These are phyloP conservation scores for Adelphocoris suturalis DNA, from an alignment of 2,888 invertebrate genomes.

Conservation along the genomic window DNA sequence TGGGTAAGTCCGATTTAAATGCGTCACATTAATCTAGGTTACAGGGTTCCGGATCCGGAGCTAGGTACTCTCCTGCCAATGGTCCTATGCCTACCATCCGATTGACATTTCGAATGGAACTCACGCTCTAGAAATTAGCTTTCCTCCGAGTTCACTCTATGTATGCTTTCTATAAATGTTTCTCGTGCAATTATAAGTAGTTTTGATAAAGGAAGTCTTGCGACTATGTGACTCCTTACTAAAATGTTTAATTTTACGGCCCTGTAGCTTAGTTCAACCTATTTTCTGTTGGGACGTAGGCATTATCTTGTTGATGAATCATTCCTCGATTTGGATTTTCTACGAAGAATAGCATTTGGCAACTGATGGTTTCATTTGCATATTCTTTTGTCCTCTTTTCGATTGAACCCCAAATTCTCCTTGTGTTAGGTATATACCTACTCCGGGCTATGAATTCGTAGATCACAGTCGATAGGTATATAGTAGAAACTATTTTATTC, in stretches of 20 bases:
- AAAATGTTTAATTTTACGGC: not conserved
- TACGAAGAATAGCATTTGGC: too few species aligned
- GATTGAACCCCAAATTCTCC: too few species aligned
- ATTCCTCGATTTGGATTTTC: not conserved
- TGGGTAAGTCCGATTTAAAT: constrained; percentile 70
- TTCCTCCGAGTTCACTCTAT: not conserved
- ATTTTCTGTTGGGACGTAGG: not conserved
- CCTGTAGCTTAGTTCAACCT: not conserved
- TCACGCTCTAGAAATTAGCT: not conserved
- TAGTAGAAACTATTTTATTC: too few species aligned
- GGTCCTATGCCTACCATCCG: constrained; percentile 14
- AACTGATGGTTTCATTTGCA: too few species aligned
- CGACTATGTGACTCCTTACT: not conserved
- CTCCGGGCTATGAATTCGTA: too few species aligned
- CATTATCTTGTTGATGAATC: constrained; percentile 5
- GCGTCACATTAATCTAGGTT: constrained; percentile 61
- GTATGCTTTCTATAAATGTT: not conserved
- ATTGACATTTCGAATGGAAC: constrained; percentile 55
- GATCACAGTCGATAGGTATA: too few species aligned
- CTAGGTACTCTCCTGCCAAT: too few species aligned
- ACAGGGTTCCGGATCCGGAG: constrained; percentile 48
- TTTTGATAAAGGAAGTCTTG: not conserved
- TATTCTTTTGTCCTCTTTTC: too few species aligned
- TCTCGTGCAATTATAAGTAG: not conserved
- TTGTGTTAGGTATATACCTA: too few species aligned